Base-by-base conservation (phyloP, 2,797 vertebrate species). In the Pampus argenteus region DNA sequence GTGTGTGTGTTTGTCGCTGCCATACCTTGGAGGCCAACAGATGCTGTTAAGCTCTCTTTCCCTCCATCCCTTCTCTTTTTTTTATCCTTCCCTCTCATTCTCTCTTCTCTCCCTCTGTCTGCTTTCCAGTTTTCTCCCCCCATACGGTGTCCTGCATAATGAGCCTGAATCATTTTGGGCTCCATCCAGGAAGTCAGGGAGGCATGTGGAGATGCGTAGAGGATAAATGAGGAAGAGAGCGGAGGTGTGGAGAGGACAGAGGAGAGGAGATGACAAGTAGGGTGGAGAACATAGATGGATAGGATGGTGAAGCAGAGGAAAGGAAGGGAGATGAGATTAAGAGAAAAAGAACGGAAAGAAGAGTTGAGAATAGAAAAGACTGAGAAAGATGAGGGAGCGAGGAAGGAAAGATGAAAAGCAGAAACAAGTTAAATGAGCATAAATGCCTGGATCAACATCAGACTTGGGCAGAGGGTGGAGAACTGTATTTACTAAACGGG, bases 131-230 rank as follows among this genome's bases (percentile, higher is more conserved):
- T 61, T 56, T 71, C 65, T 22, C 55, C 54, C 72, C 65, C 54
- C 57, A 79, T 74, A 71, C 65, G 65, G 78, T 52, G 70, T 77
- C 78, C 83, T 81, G 82, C 84, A 89, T 82, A 86, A 90, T 88
- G 84, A 88, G 80, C 75, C 73, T 81, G 83, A 88, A 89, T 88
- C 84, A 63, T 86, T 90, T 88, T 89, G 88, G 86, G 85, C 67
- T 63, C 14, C 36, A 45, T 86, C 76, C 75, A 66, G 42, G 72
- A 81, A 74, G 60, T 69, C 61, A 64, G 51, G 36, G 74, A 78
- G 42, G 40, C 71, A 61, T 71, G 77, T 78, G 77, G 68, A 50
- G 68, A 64, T 50, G 64, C 48, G 51, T 23, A 14, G 59, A 66
- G 44, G 40, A 56, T n/a, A 62, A 34, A 52, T 28, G 48, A 62